These are phyloP conservation scores for Eilema caniola DNA, from an alignment of 2,888 invertebrate genomes.

Conservation along the genomic window DNA sequence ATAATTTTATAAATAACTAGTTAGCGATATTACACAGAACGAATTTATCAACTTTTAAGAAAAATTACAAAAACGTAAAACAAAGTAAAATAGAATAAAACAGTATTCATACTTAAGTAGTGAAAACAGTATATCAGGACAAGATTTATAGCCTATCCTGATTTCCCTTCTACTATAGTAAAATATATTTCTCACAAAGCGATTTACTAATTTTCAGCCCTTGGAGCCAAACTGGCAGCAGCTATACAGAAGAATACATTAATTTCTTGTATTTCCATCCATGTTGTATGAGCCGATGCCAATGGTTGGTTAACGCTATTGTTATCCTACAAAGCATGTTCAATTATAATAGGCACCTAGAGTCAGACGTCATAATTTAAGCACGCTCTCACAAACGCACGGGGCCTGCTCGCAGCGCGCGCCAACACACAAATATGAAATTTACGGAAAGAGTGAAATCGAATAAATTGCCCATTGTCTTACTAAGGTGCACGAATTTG, in stretches of 20 bases:
- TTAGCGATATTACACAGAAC: too few species aligned
- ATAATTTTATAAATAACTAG: too few species aligned
- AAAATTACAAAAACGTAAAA: too few species aligned
- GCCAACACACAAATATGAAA: conserved; percentile 74
- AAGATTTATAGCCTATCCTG: too few species aligned
- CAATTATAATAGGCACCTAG: conserved; percentile 33
- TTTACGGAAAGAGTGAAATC: conserved; percentile 84
- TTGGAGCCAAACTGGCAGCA: background rate
- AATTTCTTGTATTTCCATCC: background rate
- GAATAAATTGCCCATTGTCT: conserved; percentile 84
- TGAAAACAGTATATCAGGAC: too few species aligned
- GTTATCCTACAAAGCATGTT: conserved; percentile 22
- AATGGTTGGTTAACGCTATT: conserved; percentile 15
- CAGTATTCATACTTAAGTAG: too few species aligned
- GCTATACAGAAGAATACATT: background rate
- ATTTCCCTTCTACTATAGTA: background rate
- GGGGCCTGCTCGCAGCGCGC: conserved; percentile 43
- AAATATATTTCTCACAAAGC: too few species aligned
- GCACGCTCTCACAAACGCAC: conserved; percentile 51
- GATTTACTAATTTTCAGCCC: background rate
- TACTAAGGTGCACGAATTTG: conserved; percentile 80
- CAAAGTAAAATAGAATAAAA: too few species aligned
- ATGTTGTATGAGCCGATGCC: conserved; percentile 6
- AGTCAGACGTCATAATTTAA: conserved; percentile 46
- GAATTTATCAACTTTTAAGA: too few species aligned